These are phyloP conservation scores for Myodes glareolus DNA, from an alignment of 2,113 vertebrate species.

Conservation along the genomic window DNA sequence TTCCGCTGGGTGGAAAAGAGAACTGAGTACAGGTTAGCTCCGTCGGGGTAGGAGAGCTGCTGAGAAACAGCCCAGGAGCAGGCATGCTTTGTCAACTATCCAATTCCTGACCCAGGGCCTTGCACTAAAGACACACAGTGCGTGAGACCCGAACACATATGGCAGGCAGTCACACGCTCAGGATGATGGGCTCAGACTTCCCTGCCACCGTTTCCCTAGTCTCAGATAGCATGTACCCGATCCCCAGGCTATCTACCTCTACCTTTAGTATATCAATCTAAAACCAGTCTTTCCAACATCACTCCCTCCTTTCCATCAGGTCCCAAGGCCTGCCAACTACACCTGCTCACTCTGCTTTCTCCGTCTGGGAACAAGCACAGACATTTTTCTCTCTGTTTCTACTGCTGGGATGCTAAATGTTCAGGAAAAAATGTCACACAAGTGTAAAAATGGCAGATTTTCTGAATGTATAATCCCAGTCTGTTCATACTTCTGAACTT, in stretches of 20 bases:
- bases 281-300: neutral
- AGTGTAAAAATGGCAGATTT: neutral
- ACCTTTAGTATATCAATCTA: neutral
- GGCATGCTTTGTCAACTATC: neutral
- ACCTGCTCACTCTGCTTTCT: neutral
- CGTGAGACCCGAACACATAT: neutral
- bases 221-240: neutral
- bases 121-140: neutral
- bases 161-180: neutral
- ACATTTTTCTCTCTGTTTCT: neutral
- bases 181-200: neutral
- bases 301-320: neutral
- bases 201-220: no score
- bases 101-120: neutral
- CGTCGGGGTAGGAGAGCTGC: neutral
- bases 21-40: neutral
- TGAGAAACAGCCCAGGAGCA: neutral
- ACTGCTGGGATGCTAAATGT: neutral
- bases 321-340: neutral
- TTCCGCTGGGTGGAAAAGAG: neutral
- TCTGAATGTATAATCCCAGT: neutral
- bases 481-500: neutral
- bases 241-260: neutral
- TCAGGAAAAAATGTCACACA: neutral
- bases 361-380: neutral